Base-by-base conservation (phyloP, 2,797 vertebrate species). In the Rhynchonycteris naso region DNA sequence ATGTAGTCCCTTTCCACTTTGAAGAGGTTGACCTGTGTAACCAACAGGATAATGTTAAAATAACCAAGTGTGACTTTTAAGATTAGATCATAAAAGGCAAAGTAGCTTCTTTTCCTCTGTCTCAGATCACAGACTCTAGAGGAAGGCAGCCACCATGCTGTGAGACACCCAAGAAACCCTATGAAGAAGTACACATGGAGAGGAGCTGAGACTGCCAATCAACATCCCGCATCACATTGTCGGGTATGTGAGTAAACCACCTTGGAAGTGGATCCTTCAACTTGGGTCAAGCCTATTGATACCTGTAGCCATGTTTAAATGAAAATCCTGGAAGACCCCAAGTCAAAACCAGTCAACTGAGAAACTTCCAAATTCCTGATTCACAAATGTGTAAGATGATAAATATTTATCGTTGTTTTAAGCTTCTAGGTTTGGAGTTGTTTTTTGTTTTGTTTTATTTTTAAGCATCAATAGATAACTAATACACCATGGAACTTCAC, bases 1-100 rank as follows among this genome's bases (percentile, higher is more conserved):
- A 14, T 43, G 4, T 24, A 18, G 26, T 24, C 50, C 2, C 0
- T 65, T 54, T 14, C 13, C 4, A 21, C 15, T 3, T 2, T 72
- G 74, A 63, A 43, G 7, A 63, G 19, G 12, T 11, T 33, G 7
- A 28, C 18, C 21, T 33, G 6, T 68, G 7, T 30, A 33, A 58
- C 35, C 7, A 69, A 59, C 0, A 58, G 59, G 8, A 26, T 30
- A 30, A 1, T 68, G 24, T 61, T 26, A n/a, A 85, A 76, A 68
- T 35, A 22, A 69, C 52, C 33, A 8, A 15, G 35, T 16, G 1
- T 52, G 75, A 16, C 21, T 26, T 63, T 47, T 58, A 65, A 1
- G 19, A 38, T 80, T 43, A 54, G 16, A 4, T 80, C 26, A 52
- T 19, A 58, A n/a, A 90, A 88, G 43, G 30, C 14, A 16, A 71